Evolutionary conservation across 2,113 vertebrate species (phyloP).

Genomic region (Picathartes gymnocephalus): DNA sequence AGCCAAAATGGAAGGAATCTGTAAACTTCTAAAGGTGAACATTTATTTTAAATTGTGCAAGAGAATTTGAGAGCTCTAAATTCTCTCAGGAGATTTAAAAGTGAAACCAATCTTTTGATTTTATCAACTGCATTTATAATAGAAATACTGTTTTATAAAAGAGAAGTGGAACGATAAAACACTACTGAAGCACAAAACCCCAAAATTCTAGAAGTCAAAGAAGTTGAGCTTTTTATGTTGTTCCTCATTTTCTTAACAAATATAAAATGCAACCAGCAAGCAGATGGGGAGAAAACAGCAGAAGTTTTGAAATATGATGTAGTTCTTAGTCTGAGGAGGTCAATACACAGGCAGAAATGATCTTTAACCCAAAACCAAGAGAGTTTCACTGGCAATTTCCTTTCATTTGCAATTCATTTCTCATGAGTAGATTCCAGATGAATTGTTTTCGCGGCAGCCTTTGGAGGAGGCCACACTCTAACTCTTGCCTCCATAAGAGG

Average conservation of each 20-base stretch:
- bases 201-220: not conserved
- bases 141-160: slow-evolving; percentile 11
- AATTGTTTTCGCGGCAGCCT: not conserved
- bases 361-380: not conserved
- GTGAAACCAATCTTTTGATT: slow-evolving; percentile 37
- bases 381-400: not conserved
- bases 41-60: slow-evolving; percentile 20
- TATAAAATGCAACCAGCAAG: not conserved
- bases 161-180: not conserved
- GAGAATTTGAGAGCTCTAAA: slow-evolving; percentile 51
- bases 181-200: not conserved
- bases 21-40: slow-evolving; percentile 12
- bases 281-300: not conserved
- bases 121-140: slow-evolving; percentile 24
- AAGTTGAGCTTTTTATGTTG: not conserved
- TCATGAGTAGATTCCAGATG: not conserved
- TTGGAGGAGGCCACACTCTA: not conserved
- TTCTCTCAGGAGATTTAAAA: slow-evolving; percentile 49
- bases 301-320: not conserved
- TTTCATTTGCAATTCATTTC: not conserved
- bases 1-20: slow-evolving; percentile 16
- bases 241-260: not conserved
- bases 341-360: not conserved
- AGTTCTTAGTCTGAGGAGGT: not conserved
- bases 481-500: not conserved